Base-by-base conservation (phyloP, 2,113 vertebrate genomes). In the Rostratula benghalensis region DNA sequence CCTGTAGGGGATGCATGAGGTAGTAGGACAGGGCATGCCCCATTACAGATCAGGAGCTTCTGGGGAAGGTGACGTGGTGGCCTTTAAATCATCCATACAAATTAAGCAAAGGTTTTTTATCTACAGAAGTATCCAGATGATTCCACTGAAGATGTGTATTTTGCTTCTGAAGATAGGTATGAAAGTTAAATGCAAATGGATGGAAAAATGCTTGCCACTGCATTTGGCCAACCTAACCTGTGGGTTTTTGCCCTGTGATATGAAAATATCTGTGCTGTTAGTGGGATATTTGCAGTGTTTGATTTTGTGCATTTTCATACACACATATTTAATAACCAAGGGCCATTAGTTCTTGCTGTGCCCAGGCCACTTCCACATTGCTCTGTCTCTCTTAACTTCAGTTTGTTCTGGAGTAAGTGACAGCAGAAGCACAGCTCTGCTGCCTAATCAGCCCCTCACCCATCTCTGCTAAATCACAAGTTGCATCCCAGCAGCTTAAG, bases 1-100 rank as follows among this genome's bases (percentile, higher is more conserved):
- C 13, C 14, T 39, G 20, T 59, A 20, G 0, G 0, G 0, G 24
- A 11, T 54, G 50, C 51, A 19, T 0, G 1, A 80, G 24, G 25
- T 5, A 9, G 20, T 22, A 86, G 61, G 54, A 48, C 39, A 68
- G 27, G 59, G 7, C 16, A 43, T 11, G 22, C n/a, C 79, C 22
- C 33, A 18, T 4, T 91, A 67, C 1, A 4, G 22, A 28, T 83
- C 35, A 46, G n/a, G 50, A 37, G 23, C 21, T 83, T 77, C 54
- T 43, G 45, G 20, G 41, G 54, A 64, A 51, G 19, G 16, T 35
- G n/a, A 10, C 43, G 27, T 45, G 48, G 25, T 51, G 56, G 33
- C 73, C 24, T 63, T 73, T 74, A 91, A 83, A 63, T 83, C 22
- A 75, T 33, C 21, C 2, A 1, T 43, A 53, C 12, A 39, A 77